Conservation (phyloP, 2,888 invertebrate species). For the Hypselothyrea guttata region DNA sequence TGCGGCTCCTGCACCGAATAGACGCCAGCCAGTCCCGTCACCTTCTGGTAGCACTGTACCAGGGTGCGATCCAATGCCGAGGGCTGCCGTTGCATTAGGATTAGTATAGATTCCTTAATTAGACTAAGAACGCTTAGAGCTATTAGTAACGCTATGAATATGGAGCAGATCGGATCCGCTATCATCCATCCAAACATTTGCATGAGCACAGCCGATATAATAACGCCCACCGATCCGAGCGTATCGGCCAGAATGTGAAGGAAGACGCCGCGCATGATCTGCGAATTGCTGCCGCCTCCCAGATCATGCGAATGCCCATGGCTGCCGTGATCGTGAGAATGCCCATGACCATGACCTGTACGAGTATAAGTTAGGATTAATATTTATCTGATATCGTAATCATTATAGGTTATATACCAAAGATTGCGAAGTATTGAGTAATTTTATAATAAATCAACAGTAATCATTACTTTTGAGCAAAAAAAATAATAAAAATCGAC, state of each 20-base stretch:
- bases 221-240: slow-evolving; percentile 97
- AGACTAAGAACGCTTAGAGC: slow-evolving; percentile 92
- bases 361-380: too few relatives aligned
- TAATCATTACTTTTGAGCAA: too few relatives aligned
- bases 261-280: slow-evolving; percentile 98
- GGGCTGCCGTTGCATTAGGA: slow-evolving; percentile 98
- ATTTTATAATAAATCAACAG: too few relatives aligned
- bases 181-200: slow-evolving; percentile 99
- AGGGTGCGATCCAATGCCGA: slow-evolving; percentile 89
- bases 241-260: slow-evolving; percentile 98
- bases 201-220: slow-evolving; percentile 96
- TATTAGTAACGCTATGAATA: slow-evolving; percentile 96
- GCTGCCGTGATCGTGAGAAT: slow-evolving; percentile 72
- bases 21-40: slow-evolving; percentile 95
- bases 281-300: slow-evolving; percentile 88
- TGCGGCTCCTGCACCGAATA: slow-evolving; percentile 98
- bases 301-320: slow-evolving; percentile 79
- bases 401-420: too few relatives aligned
- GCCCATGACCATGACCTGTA: slow-evolving; percentile 66
- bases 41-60: slow-evolving; percentile 94
- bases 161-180: slow-evolving; percentile 98
- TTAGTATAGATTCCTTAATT: slow-evolving; percentile 92
- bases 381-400: too few relatives aligned
- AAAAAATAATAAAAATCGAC: too few relatives aligned
- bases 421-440: too few relatives aligned